A percentile compares a stretch with the other conserved stretches of the same genome.
Conservation (phyloP, 2,797 vertebrate species). For the Dryobates pubescens region DNA sequence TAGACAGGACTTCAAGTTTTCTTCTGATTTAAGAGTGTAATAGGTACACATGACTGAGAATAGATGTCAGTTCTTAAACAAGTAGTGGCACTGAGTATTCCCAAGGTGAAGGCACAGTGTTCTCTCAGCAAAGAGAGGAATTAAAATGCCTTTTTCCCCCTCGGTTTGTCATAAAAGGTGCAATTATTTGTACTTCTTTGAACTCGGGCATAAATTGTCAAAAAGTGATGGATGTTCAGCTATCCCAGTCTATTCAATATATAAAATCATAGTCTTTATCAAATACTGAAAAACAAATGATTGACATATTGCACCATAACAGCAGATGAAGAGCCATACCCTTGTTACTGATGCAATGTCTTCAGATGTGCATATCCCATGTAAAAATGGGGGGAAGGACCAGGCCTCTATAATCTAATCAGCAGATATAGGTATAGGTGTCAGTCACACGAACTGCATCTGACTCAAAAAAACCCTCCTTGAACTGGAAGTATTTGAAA, state of each 20-base stretch:
- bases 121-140: neutral
- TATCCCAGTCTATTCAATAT: neutral
- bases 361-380: fast-evolving
- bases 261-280: neutral
- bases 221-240: neutral
- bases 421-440: neutral
- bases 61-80: neutral
- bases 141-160: neutral
- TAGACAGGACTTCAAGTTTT: neutral
- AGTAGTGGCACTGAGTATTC: neutral
- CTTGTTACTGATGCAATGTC: neutral
- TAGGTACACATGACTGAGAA: neutral
- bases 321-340: neutral
- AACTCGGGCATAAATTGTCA: neutral
- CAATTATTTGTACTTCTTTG: neutral
- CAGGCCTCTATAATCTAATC: neutral
- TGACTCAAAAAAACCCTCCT: too few species aligned
- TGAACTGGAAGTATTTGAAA: too few species aligned
- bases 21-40: neutral
- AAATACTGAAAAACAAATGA: neutral
- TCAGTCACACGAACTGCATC: neutral
- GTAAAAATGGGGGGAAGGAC: neutral
- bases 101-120: neutral
- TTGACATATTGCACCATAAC: neutral
- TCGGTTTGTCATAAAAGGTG: neutral